Conservation (phyloP, 2,113 vertebrate genomes). For the Chloebia gouldiae region DNA sequence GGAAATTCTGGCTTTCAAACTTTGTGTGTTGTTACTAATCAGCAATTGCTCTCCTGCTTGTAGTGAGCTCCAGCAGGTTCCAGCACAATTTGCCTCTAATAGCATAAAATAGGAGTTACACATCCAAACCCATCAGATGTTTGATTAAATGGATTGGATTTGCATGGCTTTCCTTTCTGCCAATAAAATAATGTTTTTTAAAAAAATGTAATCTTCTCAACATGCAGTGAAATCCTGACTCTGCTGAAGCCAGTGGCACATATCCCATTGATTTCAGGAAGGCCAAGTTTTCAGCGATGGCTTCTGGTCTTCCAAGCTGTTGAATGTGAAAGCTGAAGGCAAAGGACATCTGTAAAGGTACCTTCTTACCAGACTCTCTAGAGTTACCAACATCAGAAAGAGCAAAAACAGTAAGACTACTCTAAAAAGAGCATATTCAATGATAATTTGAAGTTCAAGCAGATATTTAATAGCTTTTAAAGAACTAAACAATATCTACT, state of each 20-base stretch:
- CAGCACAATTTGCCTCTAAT: background rate
- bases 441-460: background rate
- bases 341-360: background rate
- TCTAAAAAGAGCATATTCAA: background rate
- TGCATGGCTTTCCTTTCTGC: background rate
- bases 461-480: background rate
- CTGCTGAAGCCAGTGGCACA: background rate
- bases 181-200: background rate
- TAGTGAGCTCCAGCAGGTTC: background rate
- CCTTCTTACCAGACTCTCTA: background rate
- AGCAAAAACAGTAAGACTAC: background rate
- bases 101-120: background rate
- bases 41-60: background rate
- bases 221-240: background rate
- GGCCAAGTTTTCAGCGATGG: background rate
- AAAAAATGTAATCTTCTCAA: background rate
- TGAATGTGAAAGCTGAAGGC: background rate
- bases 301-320: background rate
- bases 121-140: background rate
- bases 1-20: background rate
- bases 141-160: slow-evolving; percentile 17
- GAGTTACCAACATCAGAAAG: background rate
- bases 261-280: background rate
- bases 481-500: background rate
- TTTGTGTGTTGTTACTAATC: background rate